Evolutionary conservation across 2,888 invertebrate species (phyloP), one percentile per base, ranked within the genome.

Genomic region (Sabatieria punctata): DNA sequence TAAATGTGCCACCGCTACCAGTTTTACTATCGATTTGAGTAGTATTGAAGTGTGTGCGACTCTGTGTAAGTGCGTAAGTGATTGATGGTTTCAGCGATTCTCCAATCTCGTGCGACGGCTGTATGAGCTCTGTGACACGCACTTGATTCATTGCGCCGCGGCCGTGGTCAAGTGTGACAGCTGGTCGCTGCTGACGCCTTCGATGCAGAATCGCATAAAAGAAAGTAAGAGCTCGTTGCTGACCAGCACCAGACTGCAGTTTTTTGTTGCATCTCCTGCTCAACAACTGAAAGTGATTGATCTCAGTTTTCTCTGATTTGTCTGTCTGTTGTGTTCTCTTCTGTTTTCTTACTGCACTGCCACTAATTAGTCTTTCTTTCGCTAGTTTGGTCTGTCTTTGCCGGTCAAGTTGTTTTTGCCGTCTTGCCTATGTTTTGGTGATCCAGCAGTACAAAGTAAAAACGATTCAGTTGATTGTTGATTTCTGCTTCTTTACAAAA

Each of bases 141-240:
- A 78, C 57, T 68, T 82, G 40, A 76, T 80, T 8, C 72, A 78
- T 22, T 79, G 80, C 59, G 79, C 80, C 2, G 61, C 60, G 23
- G 58, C 60, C 2, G 64, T 67, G 2, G 60, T 66, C 18, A 57
- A 59, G 38, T 60, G 63, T 23, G 56, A 58, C 21, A 57, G 58
- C 21, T 66, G 65, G 64, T 46, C 50, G 22, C 54, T 60, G 40
- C 53, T 66, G 26, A 50, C 54, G 27, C 49, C 53, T 4, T 55
- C 56, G 38, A 60, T 64, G 37, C 65, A 66, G 45, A 51, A 57
- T 24, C 51, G 61, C 43, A 66, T 66, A 30, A 56, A 58, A 51
- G 64, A 66, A 47, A 59, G 64, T 64, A 27, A 52, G 56, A 44
- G 21, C n/a, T n/a, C 11, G 45, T 23, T 6, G 6, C 30, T 18